Evolutionary conservation across 2,797 vertebrate species (phyloP), one percentile per base, ranked within the genome.

Genomic region (Pelochelys cantorii): DNA sequence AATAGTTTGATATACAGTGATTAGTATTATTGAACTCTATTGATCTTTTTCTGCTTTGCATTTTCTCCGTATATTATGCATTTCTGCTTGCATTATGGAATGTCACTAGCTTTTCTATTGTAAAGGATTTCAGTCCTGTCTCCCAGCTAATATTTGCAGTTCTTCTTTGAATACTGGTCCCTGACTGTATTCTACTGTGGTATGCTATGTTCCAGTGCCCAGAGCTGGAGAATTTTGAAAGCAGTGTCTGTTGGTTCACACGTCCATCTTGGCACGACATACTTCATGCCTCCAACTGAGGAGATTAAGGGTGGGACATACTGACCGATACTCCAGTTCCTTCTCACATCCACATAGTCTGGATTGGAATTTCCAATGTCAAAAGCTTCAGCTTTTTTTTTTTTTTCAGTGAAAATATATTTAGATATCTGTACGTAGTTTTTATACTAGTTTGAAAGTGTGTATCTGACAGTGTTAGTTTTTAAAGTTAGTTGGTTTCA

Each of bases 1-100:
- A 34, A 22, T 23, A 56, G 7, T 55, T 56, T 34, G 29, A 14
- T 79, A 23, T 22, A 37, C 1, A 2, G 13, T 54, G 34, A 29
- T 1, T 15, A 13, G 27, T 57, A 0, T 29, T 14, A n/a, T 25
- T 14, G 7, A 31, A 11, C 10, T 2, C 5, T 34, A 29, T 29
- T 77, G 42, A 77, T 27, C 56, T 5, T 0, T 6, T 25, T 65
- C 14, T 77, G 52, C 52, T 53, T 57, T 48, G 25, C 55, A 79
- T 25, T 74, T 75, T 15, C 1, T 75, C 23, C 34, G 48, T 75
- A 25, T 68, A 34, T 68, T 34, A 68, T 20, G 9, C 17, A 65
- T 65, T n/a, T 65, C 31, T 75, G 37, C 37, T 75, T 75, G 34
- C 48, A 74, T 74, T 37, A 37, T 42, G 22, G 34, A 37, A 37